These are phyloP conservation scores for Silurus meridionalis DNA, from an alignment of 2,113 vertebrate species.

Conservation along the genomic window DNA sequence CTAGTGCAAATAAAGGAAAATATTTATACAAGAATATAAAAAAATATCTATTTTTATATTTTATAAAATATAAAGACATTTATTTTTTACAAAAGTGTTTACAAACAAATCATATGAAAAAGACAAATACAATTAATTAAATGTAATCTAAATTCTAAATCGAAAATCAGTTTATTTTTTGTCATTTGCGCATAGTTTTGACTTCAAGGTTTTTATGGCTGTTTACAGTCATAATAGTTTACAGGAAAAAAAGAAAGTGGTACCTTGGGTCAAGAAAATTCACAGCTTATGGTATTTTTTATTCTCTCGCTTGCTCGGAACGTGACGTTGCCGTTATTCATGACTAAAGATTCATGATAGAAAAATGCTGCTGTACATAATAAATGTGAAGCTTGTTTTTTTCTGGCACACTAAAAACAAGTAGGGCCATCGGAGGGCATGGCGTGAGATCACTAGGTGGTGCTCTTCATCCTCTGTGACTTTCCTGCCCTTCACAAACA, in stretches of 20 bases:
- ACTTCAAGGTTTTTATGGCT: neutral
- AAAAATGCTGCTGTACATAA: neutral
- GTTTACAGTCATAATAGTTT: neutral
- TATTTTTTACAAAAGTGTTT: too few relatives aligned
- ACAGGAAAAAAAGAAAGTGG: neutral
- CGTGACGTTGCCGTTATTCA: neutral
- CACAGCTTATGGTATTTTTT: neutral
- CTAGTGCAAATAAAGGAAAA: too few relatives aligned
- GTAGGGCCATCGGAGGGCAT: neutral
- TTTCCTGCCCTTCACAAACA: neutral
- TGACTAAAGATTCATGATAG: slow-evolving; percentile 7
- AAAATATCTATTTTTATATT: too few relatives aligned
- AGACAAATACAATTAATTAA: too few relatives aligned
- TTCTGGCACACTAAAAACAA: neutral
- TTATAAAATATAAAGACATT: too few relatives aligned
- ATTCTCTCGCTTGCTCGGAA: neutral
- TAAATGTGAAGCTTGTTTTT: neutral
- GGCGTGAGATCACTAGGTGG: slow-evolving; percentile 43
- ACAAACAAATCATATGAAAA: too few relatives aligned
- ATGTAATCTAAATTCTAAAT: too few relatives aligned
- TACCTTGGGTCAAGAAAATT: neutral
- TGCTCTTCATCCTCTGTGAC: slow-evolving; percentile 41
- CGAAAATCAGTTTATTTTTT: too few relatives aligned
- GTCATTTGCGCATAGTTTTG: too few relatives aligned
- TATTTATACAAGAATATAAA: too few relatives aligned